Base-by-base conservation (phyloP, 2,113 vertebrate genomes). In the Calypte anna region DNA sequence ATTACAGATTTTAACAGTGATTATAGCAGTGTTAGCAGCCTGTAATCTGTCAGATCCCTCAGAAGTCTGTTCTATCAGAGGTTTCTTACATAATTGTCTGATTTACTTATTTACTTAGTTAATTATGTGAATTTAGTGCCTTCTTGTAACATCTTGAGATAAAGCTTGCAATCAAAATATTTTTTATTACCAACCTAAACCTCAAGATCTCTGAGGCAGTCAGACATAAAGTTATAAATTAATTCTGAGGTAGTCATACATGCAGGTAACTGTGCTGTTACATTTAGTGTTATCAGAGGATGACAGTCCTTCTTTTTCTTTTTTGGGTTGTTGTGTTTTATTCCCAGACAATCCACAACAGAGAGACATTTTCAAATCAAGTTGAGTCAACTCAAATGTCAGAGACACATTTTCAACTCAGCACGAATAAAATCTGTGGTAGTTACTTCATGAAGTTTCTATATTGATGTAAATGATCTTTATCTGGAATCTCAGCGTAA, bases 1-100 rank as follows among this genome's bases (percentile, higher is more conserved):
- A 91, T 92, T 92, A 93, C 38, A 67, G 72, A 91, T 90, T 93
- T 95, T 88, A 92, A 83, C 53, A 91, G 64, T 68, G 50, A 88
- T 91, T 91, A 66, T 74, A 75, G 77, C 46, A 55, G 36, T 82
- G 55, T 94, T 89, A 94, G 28, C 73, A 94, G 79, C 33, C 70
- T 86, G 55, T 96, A 95, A 95, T 88, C 90, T 94, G 51, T 79
- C 75, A 92, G 80, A 94, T 95, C 85, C 64, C 74, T 86, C 61
- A 31, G 63, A 80, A 91, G 11, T 43, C 75, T 91, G 43, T 62
- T 82, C 73, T 48, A 91, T 31, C 25, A 74, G 59, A 87, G 14
- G 6, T 89, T 94, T 90, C 69, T 62, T 79, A 59, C 33, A 73
- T 62, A 86, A 94, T 70, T 73, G 10, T 55, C 68, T 91, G 22